phyloP scores from a whole-genome alignment of 1,140 invertebrate species.

The Cydia fagiglandana region DNA sequence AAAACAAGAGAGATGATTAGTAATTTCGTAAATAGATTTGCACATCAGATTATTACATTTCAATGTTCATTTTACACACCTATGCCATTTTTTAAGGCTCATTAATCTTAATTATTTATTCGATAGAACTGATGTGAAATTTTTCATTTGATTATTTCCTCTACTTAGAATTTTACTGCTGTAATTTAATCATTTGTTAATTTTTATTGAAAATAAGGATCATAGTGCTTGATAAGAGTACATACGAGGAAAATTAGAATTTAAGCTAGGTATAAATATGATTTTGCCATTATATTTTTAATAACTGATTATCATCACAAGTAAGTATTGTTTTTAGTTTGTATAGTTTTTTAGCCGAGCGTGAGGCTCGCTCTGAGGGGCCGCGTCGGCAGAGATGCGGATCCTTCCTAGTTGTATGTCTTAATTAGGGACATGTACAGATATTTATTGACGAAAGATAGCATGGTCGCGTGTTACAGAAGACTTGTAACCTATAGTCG shows the following conservation, averaged over 20 bases:
- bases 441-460: conserved; percentile 66
- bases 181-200: conserved; percentile 16
- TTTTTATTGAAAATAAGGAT: conserved; percentile 20
- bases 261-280: conserved; percentile 43
- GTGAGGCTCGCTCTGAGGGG: conserved; percentile 32
- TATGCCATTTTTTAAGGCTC: conserved; percentile 13
- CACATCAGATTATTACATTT: background rate
- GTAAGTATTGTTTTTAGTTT: conserved; percentile 46
- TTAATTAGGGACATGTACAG: conserved; percentile 63
- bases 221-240: conserved; percentile 46
- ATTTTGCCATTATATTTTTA: conserved; percentile 61
- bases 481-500: no score
- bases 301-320: conserved; percentile 51
- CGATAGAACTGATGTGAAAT: background rate
- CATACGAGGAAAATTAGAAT: conserved; percentile 37
- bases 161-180: background rate
- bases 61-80: background rate
- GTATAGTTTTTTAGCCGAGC: conserved; percentile 30
- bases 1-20: conserved; percentile 14
- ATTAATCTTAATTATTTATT: conserved; percentile 26
- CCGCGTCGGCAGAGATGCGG: conserved; percentile 41
- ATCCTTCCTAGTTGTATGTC: conserved; percentile 48
- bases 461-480: conserved; percentile 41
- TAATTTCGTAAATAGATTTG: conserved; percentile 11
- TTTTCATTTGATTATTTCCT: background rate